Conservation (phyloP, 2,888 invertebrate species). For the Neuroscelio doddi region DNA sequence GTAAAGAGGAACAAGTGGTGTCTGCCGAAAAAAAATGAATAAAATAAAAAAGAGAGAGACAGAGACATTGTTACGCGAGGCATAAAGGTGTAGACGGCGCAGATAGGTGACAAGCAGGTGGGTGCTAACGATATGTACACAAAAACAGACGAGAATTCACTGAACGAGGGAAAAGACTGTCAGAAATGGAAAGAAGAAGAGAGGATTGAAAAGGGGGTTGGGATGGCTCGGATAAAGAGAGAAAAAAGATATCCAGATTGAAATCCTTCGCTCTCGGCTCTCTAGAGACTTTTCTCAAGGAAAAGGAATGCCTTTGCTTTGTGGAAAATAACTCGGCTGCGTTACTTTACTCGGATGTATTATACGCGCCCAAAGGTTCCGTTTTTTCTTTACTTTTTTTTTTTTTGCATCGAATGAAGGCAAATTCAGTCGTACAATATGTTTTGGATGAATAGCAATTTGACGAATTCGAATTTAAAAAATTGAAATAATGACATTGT, state of each 20-base stretch:
- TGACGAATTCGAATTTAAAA: not conserved
- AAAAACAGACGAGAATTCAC: conserved; percentile 51
- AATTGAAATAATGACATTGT: not conserved
- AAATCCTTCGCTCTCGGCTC: conserved; percentile 37
- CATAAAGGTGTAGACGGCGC: conserved; percentile 41
- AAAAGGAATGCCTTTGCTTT: conserved; percentile 32
- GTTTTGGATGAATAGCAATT: not conserved
- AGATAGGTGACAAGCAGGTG: conserved; percentile 51
- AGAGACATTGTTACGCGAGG: conserved; percentile 39
- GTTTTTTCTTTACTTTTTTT: no score
- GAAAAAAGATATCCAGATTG: conserved; percentile 42
- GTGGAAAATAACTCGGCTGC: conserved; percentile 33
- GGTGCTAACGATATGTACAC: conserved; percentile 62
- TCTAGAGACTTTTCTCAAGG: conserved; percentile 33
- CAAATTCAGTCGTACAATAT: conserved; percentile 1
- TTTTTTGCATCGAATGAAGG: conserved; percentile 11
- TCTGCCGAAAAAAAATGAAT: conserved; percentile 30
- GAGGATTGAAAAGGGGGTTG: conserved; percentile 8
- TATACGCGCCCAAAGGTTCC: conserved; percentile 14
- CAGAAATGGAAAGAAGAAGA: conserved; percentile 39
- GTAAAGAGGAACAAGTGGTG: conserved; percentile 40
- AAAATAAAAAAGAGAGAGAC: conserved; percentile 19
- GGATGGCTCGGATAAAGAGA: conserved; percentile 8
- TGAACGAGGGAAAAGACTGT: conserved; percentile 40
- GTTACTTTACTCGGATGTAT: conserved; percentile 7